These are phyloP conservation scores for Hydraecia micacea DNA, from an alignment of 2,888 invertebrate genomes.

Conservation along the genomic window DNA sequence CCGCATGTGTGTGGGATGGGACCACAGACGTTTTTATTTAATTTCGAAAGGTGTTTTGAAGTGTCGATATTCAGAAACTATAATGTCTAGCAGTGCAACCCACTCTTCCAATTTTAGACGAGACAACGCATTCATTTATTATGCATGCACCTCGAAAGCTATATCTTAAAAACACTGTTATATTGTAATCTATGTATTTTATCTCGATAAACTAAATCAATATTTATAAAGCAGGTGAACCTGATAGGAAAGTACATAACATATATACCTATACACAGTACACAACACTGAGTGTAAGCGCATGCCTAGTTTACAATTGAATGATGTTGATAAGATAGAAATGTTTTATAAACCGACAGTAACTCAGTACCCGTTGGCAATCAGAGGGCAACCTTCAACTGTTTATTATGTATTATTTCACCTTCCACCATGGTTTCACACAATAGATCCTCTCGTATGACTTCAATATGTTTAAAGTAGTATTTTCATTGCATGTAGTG, in stretches of 20 bases:
- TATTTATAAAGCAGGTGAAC: conserved; percentile 45
- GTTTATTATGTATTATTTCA: conserved; percentile 7
- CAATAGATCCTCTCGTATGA: not conserved
- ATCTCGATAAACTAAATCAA: conserved; percentile 50
- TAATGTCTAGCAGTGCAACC: conserved; percentile 20
- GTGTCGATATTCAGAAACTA: conserved; percentile 2
- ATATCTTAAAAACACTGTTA: not conserved
- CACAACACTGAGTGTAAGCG: conserved; percentile 12
- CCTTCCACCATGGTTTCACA: not conserved
- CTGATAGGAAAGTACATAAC: conserved; percentile 36
- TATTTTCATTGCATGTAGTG: conserved; percentile 26
- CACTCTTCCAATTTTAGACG: conserved; percentile 35
- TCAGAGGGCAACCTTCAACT: conserved; percentile 1
- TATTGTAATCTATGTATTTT: conserved; percentile 34
- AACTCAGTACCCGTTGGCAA: conserved; percentile 19
- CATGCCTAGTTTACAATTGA: conserved; percentile 41
- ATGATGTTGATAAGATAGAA: conserved; percentile 60
- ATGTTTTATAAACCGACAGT: conserved; percentile 41
- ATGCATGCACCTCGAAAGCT: conserved; percentile 31
- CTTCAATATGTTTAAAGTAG: conserved; percentile 5
- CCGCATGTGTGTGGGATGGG: not conserved
- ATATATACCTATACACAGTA: not conserved
- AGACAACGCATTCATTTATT: conserved; percentile 33
- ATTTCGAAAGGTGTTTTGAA: conserved; percentile 21
- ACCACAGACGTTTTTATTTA: not conserved